These are phyloP conservation scores for Microcaecilia unicolor DNA, from an alignment of 2,797 vertebrate genomes.

Conservation along the genomic window DNA sequence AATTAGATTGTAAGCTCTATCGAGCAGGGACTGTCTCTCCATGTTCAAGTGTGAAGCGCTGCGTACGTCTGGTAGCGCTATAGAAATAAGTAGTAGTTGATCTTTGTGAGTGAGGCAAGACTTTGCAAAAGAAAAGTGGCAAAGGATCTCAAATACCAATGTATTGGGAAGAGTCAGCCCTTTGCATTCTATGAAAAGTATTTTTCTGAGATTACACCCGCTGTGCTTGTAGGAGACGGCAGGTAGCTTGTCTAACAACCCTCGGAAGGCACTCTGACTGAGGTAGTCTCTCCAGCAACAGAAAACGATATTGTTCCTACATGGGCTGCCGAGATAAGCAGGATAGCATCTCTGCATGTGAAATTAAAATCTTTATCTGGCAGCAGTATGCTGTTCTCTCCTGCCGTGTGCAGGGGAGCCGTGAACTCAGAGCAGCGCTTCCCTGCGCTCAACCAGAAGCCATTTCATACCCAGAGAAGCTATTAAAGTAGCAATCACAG, in stretches of 20 bases:
- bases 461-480: no score
- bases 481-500: rapidly evolving
- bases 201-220: no score
- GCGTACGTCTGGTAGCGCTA: no score
- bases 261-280: background rate
- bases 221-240: constrained; percentile 16
- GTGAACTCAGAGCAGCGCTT: background rate
- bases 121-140: no score
- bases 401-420: rapidly evolving
- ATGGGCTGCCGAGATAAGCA: constrained; percentile 22
- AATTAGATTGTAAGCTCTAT: no score
- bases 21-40: no score
- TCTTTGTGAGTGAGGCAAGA: no score
- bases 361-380: constrained; percentile 1
- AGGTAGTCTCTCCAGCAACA: background rate
- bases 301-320: constrained; percentile 24
- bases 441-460: background rate
- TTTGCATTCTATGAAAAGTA: no score
- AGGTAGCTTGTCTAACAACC: constrained; percentile 55
- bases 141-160: no score
- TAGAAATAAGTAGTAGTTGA: no score
- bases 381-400: background rate
- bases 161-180: no score
- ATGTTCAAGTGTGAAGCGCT: no score
- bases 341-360: constrained; percentile 9